Conservation (phyloP, 2,113 vertebrate species). For the Phalacrocorax brasilianus region DNA sequence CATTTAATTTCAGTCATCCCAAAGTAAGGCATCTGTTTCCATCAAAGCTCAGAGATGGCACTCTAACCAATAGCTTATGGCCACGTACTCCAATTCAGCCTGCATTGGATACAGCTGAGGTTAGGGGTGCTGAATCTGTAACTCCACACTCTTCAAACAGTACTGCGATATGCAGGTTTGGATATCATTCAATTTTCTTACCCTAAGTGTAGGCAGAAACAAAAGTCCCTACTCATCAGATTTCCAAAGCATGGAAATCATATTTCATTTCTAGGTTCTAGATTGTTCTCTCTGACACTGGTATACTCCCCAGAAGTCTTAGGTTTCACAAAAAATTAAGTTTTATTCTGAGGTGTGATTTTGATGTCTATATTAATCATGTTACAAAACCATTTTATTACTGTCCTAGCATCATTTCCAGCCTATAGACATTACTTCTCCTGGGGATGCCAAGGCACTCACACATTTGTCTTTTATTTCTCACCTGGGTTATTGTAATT, state of each 20-base stretch:
- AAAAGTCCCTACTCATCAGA: neutral
- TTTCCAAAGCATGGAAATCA: neutral
- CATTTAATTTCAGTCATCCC: neutral
- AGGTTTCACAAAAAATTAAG: constrained; percentile 3
- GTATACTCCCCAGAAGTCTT: neutral
- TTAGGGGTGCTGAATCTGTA: neutral
- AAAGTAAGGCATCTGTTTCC: neutral
- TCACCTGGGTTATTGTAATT: constrained; percentile 63
- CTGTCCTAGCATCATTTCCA: constrained; percentile 47
- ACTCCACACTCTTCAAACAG: neutral
- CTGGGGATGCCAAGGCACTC: constrained; percentile 26
- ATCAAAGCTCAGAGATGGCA: neutral
- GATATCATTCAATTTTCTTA: constrained; percentile 24
- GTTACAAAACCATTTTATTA: constrained; percentile 57
- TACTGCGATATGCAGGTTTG: neutral
- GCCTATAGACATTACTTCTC: constrained; percentile 27
- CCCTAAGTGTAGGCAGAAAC: neutral
- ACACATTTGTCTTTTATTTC: constrained; percentile 47
- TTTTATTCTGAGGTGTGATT: constrained; percentile 45
- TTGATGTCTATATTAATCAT: constrained; percentile 58
- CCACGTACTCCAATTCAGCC: neutral
- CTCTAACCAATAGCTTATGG: neutral
- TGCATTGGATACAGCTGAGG: neutral
- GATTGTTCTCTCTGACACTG: constrained; percentile 19
- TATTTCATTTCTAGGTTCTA: constrained; percentile 19